Evolutionary conservation across 2,888 invertebrate genomes (phyloP), one percentile per base, ranked within the genome.

Genomic region (Doris montereyensis): DNA sequence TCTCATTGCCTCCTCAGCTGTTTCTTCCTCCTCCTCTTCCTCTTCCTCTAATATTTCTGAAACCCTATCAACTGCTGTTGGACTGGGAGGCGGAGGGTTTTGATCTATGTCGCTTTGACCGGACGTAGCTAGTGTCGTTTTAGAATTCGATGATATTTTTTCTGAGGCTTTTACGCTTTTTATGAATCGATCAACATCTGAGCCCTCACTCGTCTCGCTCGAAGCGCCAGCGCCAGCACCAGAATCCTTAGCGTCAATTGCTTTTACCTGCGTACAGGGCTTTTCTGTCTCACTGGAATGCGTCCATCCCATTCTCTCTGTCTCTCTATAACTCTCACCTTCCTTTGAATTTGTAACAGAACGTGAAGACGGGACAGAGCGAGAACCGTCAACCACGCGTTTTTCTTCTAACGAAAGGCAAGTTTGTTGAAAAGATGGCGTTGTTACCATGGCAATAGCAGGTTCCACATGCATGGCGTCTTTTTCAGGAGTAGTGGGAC

Each of bases 61-160:
- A 26, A 87, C 75, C 21, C 78, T 76, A 5, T 85, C 84, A 80
- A 86, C 83, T 0, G 84, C 83, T 1, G 83, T 77, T 4, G 88
- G 88, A 74, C 86, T 86, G 2, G 88, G 87, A 10, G 88, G 88
- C 10, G 87, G 87, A 8, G 78, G 78, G 0, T 85, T 86, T 2
- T 79, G 65, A 17, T 82, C 78, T 30, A 35, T 28, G 13, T 65
- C 35, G 13, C 21, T 17, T 41, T 32, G 35, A 21, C 52, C 52
- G 24, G 34, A 28, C 2, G 67, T 52, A 17, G 62, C 52, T 5
- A 67, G 34, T 30, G 24, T 35, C 35, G 21, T 35, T 2, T 21
- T 35, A 5, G 35, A n/a, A n/a, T n/a, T n/a, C n/a, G n/a, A n/a
- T n/a, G n/a, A n/a, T n/a, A n/a, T n/a, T n/a, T n/a, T n/a, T n/a